Base-by-base conservation (phyloP, 1,140 invertebrate species). In the Homalodisca vitripennis region DNA sequence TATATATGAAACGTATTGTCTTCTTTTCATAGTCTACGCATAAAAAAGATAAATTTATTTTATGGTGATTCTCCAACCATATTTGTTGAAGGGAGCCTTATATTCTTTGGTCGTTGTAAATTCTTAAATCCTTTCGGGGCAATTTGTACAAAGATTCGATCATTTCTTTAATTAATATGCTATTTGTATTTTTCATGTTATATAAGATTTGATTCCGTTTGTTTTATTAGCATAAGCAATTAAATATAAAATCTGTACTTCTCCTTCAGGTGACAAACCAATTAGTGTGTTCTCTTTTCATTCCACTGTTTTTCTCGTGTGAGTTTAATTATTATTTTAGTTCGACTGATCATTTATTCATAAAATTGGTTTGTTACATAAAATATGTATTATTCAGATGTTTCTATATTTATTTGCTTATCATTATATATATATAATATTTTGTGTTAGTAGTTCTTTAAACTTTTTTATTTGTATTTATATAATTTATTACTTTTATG, bases 381-480 rank as follows among this genome's bases (percentile, higher is more conserved):
- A 46, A 14, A 14, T 62, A 27, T 66, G 63, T 46, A 46, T 66
- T 66, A 46, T 41, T 47, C 41, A 46, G 30, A 64, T 34, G 63
- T 46, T 66, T 66, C 41, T 41, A 66, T 34, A 66, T 46, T 66
- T 66, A 46, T 66, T 66, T 66, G 32, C 32, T 47, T 46, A 46
- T 66, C 32, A 66, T 32, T 29, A 63, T 63, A 63, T 63, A n/a
- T n/a, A n/a, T 26, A 27, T 26, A 60, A 60, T 60, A 66, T 47
- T 66, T 66, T 66, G 63, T 66, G 63, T 66, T 66, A 66, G 63
- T 66, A 66, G 63, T 60, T 27, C 63, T 66, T 66, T 46, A 41
- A 66, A 27, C 41, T 46, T 66, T 66, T 66, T 66, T 66, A 66
- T 66, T 66, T 66, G 63, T 66, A 66, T 66, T 66, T 66, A 66